These are phyloP conservation scores for Apistogramma diplotaenia DNA, from an alignment of 2,113 vertebrate species.

Conservation along the genomic window DNA sequence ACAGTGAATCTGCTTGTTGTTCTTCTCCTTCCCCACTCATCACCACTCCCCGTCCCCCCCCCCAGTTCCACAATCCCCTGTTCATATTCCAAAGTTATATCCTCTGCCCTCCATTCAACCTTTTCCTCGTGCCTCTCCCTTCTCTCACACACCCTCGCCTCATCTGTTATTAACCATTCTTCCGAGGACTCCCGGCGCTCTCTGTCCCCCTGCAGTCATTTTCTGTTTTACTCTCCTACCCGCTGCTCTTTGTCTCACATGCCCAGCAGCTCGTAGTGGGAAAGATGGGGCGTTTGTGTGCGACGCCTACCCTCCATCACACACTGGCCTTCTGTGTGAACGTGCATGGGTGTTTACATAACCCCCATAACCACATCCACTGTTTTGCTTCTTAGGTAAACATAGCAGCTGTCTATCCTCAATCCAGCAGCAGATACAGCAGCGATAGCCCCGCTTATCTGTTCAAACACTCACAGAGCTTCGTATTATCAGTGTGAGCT, in stretches of 20 bases:
- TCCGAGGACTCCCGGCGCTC: neutral
- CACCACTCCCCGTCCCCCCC: conserved; percentile 12
- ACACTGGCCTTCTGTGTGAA: conserved; percentile 40
- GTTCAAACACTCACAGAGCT: conserved; percentile 55
- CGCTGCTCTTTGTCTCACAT: conserved; percentile 29
- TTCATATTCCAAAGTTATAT: conserved; percentile 10
- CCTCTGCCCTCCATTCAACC: conserved; percentile 45
- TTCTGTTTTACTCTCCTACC: neutral
- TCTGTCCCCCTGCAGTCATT: conserved; percentile 18
- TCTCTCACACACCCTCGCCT: neutral
- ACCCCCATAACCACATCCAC: conserved; percentile 61
- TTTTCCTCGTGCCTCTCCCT: neutral
- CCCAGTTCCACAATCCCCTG: conserved; percentile 10
- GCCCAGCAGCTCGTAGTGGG: neutral
- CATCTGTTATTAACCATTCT: conserved; percentile 43
- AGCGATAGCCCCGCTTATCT: conserved; percentile 53
- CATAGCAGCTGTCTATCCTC: conserved; percentile 47
- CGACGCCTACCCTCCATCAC: neutral
- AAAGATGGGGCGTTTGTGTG: neutral
- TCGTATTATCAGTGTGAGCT: conserved; percentile 59
- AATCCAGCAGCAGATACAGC: conserved; percentile 40
- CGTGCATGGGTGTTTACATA: conserved; percentile 58
- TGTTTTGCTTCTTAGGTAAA: conserved; percentile 61
- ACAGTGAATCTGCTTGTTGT: conserved; percentile 31
- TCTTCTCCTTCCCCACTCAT: neutral